Evolutionary conservation across 2,797 vertebrate species (phyloP), one percentile per base, ranked within the genome.

Genomic region (Channa striata): DNA sequence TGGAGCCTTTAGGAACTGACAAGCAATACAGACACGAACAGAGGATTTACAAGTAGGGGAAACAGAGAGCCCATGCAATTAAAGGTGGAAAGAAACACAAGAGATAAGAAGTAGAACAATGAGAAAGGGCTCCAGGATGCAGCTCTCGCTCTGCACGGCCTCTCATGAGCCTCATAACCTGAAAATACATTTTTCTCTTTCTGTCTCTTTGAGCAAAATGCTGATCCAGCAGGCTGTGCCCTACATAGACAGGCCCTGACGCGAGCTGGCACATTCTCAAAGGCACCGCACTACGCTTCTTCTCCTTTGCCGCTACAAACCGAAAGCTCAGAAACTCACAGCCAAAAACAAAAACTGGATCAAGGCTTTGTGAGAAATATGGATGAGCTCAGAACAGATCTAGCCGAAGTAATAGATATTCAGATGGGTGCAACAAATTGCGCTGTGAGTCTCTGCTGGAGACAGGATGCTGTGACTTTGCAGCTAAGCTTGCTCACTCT

Each of bases 211-310:
- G 46, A 78, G 48, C 34, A 70, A 85, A 87, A 14, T 57, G 84
- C 88, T 92, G 89, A 92, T 76, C 54, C 74, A 71, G 83, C 86
- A 84, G 58, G 54, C 50, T 68, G 65, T 63, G 83, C 68, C 74
- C 80, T 75, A 60, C 66, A 82, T 74, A 82, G 64, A 83, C 49
- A 72, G 64, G 44, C 54, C 59, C 63, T 66, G 60, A 77, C 53
- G 69, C 64, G 51, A 34, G 46, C 76, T 78, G 82, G 66, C 74
- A 85, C 64, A 17, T 25, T 69, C 52, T 68, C 19, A 77, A 59
- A 88, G 72, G 44, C 42, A 37, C 25, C 19, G 34, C 56, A 37
- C 33, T 57, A 25, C 6, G 12, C 25, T 14, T 77, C 30, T 12
- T 52, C 47, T 68, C n/a, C n/a, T 30, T 19, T 53, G 17, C 64